phyloP scores from a whole-genome alignment of 2,797 vertebrate genomes.

The Sebastes glaucus region DNA sequence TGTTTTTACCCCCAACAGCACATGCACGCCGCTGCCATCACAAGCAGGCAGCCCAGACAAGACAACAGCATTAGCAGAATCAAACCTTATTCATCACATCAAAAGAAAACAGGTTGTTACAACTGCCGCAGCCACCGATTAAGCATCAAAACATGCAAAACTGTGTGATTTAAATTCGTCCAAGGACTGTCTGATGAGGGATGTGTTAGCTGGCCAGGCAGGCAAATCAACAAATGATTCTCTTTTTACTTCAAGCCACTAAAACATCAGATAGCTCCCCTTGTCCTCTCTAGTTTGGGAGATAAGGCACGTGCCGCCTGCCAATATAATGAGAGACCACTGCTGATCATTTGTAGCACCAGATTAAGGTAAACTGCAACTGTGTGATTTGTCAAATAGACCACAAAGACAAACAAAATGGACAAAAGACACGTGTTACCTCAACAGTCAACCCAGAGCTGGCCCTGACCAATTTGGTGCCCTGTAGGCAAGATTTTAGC shows the following conservation, averaged over 20 bases:
- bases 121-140: conserved; percentile 10
- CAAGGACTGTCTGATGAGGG: conserved; percentile 16
- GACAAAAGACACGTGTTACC: not conserved
- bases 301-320: conserved; percentile 12
- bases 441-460: not conserved
- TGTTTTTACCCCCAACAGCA: conserved; percentile 13
- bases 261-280: conserved; percentile 17
- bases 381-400: conserved; percentile 18
- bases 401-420: conserved; percentile 7
- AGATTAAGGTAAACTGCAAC: conserved; percentile 23
- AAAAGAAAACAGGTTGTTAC: conserved; percentile 36
- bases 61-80: conserved; percentile 15
- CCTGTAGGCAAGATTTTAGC: too few species aligned
- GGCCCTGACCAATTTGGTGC: too few species aligned
- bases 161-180: conserved; percentile 25
- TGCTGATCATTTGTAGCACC: conserved; percentile 25
- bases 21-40: conserved; percentile 30
- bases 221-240: conserved; percentile 35
- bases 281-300: conserved; percentile 19
- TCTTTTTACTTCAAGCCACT: conserved; percentile 37
- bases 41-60: conserved; percentile 18
- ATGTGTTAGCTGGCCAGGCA: not conserved
- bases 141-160: conserved; percentile 31
- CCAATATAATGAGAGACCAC: conserved; percentile 24
- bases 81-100: not conserved